phyloP scores from a whole-genome alignment of 1,140 invertebrate species.

The Acyrthosiphon pisum region DNA sequence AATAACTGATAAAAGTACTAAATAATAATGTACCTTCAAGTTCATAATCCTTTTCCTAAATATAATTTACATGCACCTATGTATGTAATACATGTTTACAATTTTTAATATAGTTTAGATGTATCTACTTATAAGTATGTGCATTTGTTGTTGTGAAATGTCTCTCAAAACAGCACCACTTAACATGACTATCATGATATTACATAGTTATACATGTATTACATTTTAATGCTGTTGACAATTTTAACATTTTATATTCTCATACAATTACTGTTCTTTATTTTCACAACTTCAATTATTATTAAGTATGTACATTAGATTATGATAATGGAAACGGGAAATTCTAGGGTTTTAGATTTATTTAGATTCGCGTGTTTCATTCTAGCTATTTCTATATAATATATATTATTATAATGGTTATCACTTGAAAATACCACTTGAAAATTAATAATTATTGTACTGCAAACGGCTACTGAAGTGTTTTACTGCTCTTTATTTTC shows the following conservation, averaged over 20 bases:
- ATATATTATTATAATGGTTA: not conserved
- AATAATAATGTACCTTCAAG: conserved; percentile 4
- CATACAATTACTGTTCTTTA: not conserved
- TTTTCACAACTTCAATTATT: not conserved
- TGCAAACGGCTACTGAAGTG: not conserved
- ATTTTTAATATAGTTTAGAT: not conserved
- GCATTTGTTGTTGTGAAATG: not conserved
- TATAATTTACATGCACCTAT: not conserved
- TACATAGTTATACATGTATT: not conserved
- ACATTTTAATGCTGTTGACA: not conserved
- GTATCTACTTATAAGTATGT: not conserved
- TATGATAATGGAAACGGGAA: not conserved
- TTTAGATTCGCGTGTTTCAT: not conserved
- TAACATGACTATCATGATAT: not conserved
- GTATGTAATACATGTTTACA: not conserved
- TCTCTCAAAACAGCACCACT: not conserved
- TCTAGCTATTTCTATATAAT: not conserved
- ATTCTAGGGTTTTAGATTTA: not conserved
- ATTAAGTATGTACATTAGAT: not conserved
- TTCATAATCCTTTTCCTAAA: conserved; percentile 7
- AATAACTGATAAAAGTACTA: conserved; percentile 11
- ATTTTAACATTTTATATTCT: not conserved
- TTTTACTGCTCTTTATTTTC: not conserved
- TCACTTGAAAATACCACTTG: not conserved
- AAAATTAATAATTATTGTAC: not conserved